Evolutionary conservation across 2,797 vertebrate species (phyloP), one percentile per base, ranked within the genome.

Genomic region (Sebastes kiyomatsui): DNA sequence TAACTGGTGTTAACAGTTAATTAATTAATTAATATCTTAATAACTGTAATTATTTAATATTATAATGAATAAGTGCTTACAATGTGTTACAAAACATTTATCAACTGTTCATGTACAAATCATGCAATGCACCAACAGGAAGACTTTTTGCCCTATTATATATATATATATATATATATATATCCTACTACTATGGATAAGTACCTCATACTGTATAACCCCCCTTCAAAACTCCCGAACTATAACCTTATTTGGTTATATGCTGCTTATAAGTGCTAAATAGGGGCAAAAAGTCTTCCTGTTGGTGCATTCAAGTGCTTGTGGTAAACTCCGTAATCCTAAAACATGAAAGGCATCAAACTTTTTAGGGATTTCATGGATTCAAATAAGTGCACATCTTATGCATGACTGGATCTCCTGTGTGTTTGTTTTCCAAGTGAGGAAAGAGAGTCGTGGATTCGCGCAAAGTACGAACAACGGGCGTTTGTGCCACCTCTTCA

Each of bases 401-500:
- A 4, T 66, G 3, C 28, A 13, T 72, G 73, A 56, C 72, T 11
- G 9, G 4, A 5, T 23, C 10, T 62, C 12, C 3, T 67, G 28
- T 67, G 27, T 38, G 61, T 55, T 5, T 78, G 22, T 60, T 0
- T 46, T 3, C 3, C 23, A 27, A 98, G 97, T 74, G 98, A 99
- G 93, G 97, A 99, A 82, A 92, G 97, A 55, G 98, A 99, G 80
- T 96, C 97, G 0, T 99, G 98, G 98, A 99, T 99, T 71, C 96
- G 98, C 1, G 98, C 98, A 4, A 99, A 99, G 90, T 99, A 99
- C 0, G 97, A 99, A 86, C 98, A 97, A 86, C 94, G 97, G 72
- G 94, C 97, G 4, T 99, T 99, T 64, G 95, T 99, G 90, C 89
- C 97, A 0, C 95, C 97, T 2, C 94, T 98, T 75, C 83, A 74